phyloP scores from a whole-genome alignment of 2,797 vertebrate species.

The Premnoplex brunnescens region DNA sequence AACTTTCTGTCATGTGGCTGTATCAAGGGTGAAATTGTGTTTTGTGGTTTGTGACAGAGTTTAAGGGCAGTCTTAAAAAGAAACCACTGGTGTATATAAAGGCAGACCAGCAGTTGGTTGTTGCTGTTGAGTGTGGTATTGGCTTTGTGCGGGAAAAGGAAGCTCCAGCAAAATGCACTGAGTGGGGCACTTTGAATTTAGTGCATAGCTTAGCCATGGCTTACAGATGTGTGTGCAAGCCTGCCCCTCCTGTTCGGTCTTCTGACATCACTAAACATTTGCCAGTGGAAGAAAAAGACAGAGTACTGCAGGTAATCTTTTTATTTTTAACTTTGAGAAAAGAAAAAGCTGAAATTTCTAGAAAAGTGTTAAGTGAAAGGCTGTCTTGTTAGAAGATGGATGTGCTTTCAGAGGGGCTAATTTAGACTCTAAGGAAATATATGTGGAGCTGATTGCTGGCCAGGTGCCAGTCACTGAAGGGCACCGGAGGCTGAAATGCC shows the following conservation, averaged over 20 bases:
- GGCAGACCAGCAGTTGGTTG: not conserved
- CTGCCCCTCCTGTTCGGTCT: not conserved
- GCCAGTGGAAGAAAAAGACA: not conserved
- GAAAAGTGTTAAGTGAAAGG: not conserved
- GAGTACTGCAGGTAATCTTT: not conserved
- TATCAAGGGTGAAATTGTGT: not conserved
- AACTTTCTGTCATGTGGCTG: not conserved
- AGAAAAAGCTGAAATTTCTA: not conserved
- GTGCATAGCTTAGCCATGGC: not conserved
- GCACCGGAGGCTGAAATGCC: slow-evolving; percentile 59
- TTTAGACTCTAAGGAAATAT: slow-evolving; percentile 64
- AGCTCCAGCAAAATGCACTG: not conserved
- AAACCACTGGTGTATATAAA: not conserved
- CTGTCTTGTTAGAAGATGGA: not conserved
- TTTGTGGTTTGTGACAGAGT: not conserved
- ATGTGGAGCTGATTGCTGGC: slow-evolving; percentile 11
- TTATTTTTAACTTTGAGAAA: not conserved
- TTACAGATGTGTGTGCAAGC: not conserved
- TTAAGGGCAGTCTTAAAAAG: not conserved
- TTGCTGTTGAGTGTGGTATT: not conserved
- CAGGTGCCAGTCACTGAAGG: slow-evolving; percentile 52
- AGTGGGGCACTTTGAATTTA: not conserved
- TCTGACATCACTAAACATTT: not conserved
- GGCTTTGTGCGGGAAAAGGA: not conserved
- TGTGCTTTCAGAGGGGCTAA: slow-evolving; percentile 40